Evolutionary conservation across 2,888 invertebrate genomes (phyloP), one percentile per base, ranked within the genome.

Genomic region (Hipparchia semele): DNA sequence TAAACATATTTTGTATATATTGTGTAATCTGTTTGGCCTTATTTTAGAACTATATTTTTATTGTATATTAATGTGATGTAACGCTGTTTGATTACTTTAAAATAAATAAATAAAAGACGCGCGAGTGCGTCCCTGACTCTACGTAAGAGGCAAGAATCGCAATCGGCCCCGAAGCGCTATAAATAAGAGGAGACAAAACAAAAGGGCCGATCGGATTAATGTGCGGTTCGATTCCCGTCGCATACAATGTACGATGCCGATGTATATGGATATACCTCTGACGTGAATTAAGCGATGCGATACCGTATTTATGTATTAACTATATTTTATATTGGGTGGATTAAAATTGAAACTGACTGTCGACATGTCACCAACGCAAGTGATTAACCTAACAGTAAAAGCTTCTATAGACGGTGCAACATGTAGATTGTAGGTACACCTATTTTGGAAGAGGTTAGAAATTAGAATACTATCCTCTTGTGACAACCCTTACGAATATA

Each of bases 151-250:
- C 71, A 73, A 71, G 81, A 62, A 62, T 71, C 71, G 70, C 74
- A 74, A 74, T 74, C 72, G 69, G 70, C 72, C 56, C 64, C 58
- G 66, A 23, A 61, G 69, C 73, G 77, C 78, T 87, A 87, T 89
- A 89, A 89, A 89, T 89, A 88, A 85, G 83, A 82, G 83, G 82
- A 85, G 87, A 86, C 87, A 87, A 90, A 86, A 88, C 88, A 89
- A 89, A 87, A 83, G 87, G 80, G 64, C 79, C 80, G 84, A 82
- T 83, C 82, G 83, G 85, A 87, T 88, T 89, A 86, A 89, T 85
- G 87, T 85, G 77, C 78, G 79, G 80, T 83, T 82, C 83, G 81
- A 81, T 80, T 81, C 83, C 79, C 73, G 76, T 69, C 73, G 72
- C 70, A 74, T 73, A 74, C 76, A 77, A 77, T 77, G 74, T 78